phyloP scores from a whole-genome alignment of 1,140 invertebrate genomes.

The Triops longicaudatus region DNA sequence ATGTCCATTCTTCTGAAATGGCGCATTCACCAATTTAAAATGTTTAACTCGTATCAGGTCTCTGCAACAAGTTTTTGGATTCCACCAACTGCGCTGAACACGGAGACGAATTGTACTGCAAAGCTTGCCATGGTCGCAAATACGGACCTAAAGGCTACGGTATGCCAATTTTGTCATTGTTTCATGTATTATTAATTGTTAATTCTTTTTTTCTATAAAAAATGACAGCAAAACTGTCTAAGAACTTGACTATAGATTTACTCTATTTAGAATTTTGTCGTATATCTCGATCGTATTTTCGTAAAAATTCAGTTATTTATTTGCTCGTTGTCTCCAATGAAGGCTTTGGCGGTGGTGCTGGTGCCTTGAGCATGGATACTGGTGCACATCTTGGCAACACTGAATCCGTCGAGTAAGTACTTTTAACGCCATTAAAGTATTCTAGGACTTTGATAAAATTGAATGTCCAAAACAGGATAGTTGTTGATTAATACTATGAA shows the following conservation, averaged over 20 bases:
- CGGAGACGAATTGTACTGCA: constrained; percentile 92
- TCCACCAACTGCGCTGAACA: constrained; percentile 95
- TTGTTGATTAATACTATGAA: not conserved
- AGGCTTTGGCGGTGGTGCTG: constrained; percentile 88
- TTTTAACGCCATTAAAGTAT: constrained; percentile 17
- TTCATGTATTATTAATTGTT: too few species aligned
- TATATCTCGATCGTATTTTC: constrained; percentile 36
- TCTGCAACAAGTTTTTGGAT: constrained; percentile 95
- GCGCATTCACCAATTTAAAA: not conserved
- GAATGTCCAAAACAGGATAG: not conserved
- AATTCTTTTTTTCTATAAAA: too few species aligned
- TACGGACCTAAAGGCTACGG: constrained; percentile 87
- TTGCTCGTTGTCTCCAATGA: constrained; percentile 60
- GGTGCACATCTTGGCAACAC: constrained; percentile 61
- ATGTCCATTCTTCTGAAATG: not conserved
- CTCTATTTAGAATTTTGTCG: constrained; percentile 33
- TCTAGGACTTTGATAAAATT: not conserved
- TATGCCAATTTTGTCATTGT: too few species aligned
- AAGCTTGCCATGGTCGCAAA: constrained; percentile 93
- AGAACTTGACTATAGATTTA: too few species aligned
- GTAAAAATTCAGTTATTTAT: not conserved
- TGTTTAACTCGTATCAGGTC: constrained; percentile 50
- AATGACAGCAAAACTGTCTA: too few species aligned
- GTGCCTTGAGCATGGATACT: constrained; percentile 90
- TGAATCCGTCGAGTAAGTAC: constrained; percentile 31